Evolutionary conservation across 1,140 invertebrate genomes (phyloP), one percentile per base, ranked within the genome.

Genomic region (Drosophila serrata): DNA sequence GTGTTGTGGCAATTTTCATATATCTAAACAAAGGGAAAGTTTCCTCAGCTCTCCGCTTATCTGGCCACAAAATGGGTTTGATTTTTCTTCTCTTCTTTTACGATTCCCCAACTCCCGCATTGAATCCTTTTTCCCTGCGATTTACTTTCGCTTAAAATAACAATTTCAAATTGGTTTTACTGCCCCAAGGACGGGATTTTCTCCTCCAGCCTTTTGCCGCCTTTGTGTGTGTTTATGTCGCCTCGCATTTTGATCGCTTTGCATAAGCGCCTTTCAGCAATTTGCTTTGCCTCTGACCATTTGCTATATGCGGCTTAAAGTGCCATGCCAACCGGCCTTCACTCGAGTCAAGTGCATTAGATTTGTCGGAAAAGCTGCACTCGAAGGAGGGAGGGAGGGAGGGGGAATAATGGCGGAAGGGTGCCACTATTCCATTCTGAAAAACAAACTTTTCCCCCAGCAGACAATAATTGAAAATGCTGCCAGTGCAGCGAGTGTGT

Each of bases 111-210:
- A 24, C 45, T 8, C 22, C 45, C 31, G 15, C 33, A 27, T 45
- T 24, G 19, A 46, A 67, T 51, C 46, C 57, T 78, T 63, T 82
- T 27, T n/a, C n/a, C 48, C 63, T 27, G 48, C 75, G 76, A 75
- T 67, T 79, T 75, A 69, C 79, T 70, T 80, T 81, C 85, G 78
- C 75, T 90, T 90, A 90, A 90, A 90, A 90, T 90, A 90, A 90
- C 85, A 90, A 90, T 90, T 90, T 90, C 78, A 90, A 90, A 90
- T 90, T 88, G 86, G 82, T 90, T 90, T 90, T 90, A 90, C 88
- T 85, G 81, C 85, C 81, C 81, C 53, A 49, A 72, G 85, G 85
- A 68, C 75, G 80, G 82, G 82, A 88, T 78, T 87, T 84, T 65
- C 67, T 55, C 35, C 63, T 42, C 27, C 11, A 63, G 49, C 35